Evolutionary conservation across 1,140 invertebrate genomes (phyloP).

Genomic region (Hesperophylax magnus): DNA sequence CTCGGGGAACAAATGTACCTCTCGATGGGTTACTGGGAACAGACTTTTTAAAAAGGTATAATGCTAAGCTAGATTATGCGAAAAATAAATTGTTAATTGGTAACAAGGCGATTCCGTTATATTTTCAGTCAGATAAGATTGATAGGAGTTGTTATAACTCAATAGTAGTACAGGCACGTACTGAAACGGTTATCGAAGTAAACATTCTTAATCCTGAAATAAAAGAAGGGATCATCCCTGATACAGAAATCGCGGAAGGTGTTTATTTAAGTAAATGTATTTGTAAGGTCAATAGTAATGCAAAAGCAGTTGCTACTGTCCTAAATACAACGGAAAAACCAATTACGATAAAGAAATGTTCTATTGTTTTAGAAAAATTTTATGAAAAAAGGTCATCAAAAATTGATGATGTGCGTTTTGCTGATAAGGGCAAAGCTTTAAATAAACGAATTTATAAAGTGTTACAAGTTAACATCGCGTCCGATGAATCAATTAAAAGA

Average conservation of each 20-base stretch:
- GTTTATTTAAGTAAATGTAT: conserved; percentile 42
- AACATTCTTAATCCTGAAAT: conserved; percentile 50
- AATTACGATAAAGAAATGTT: conserved; percentile 3
- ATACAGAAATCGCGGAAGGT: conserved; percentile 32
- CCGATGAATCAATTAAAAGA: not conserved
- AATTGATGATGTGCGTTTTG: not conserved
- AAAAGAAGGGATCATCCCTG: conserved; percentile 45
- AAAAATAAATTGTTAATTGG: not conserved
- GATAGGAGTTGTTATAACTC: not conserved
- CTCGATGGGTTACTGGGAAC: not conserved
- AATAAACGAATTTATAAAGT: not conserved
- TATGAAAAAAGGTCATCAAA: conserved; percentile 15
- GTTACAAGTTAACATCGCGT: not conserved
- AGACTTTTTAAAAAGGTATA: not conserved
- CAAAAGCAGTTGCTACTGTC: conserved; percentile 47
- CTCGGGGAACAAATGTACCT: not conserved
- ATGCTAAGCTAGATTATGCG: not conserved
- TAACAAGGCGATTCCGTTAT: not conserved
- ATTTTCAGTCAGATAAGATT: not conserved
- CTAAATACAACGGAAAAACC: conserved; percentile 55
- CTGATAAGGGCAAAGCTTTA: not conserved
- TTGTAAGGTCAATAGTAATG: not conserved
- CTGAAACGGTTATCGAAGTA: conserved; percentile 50
- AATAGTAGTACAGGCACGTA: conserved; percentile 26
- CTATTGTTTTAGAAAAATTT: conserved; percentile 10